phyloP scores from a whole-genome alignment of 2,888 invertebrate genomes.

The Phortica magna region DNA sequence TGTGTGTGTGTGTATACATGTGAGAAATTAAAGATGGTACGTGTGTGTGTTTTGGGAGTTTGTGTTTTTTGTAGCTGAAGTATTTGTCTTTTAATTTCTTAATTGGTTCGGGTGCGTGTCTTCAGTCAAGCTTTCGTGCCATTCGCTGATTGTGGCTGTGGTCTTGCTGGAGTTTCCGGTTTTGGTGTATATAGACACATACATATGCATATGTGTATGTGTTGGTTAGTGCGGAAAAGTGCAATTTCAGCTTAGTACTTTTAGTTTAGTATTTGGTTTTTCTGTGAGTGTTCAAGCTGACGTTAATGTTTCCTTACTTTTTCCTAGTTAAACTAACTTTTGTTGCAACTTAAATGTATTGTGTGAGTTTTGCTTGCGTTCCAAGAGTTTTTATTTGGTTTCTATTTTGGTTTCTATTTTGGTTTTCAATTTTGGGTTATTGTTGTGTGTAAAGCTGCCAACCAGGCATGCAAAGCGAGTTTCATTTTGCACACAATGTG shows the following conservation, averaged over 20 bases:
- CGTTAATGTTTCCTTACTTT: not conserved
- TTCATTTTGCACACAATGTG: slow-evolving; percentile 4
- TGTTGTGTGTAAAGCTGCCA: slow-evolving; percentile 13
- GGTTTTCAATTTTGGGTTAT: not conserved
- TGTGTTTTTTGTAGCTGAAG: slow-evolving; percentile 46
- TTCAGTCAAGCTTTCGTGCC: not conserved
- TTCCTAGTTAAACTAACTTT: not conserved
- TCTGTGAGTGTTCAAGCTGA: not conserved
- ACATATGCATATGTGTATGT: slow-evolving; percentile 32
- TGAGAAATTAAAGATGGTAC: slow-evolving; percentile 11
- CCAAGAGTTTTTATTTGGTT: not conserved
- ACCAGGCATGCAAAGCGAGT: slow-evolving; percentile 30
- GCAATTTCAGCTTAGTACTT: slow-evolving; percentile 52
- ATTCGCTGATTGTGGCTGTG: not conserved
- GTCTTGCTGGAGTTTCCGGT: not conserved
- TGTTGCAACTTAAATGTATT: not conserved
- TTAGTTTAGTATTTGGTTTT: slow-evolving; percentile 27
- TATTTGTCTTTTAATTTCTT: slow-evolving; percentile 73
- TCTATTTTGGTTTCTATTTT: slow-evolving; percentile 7
- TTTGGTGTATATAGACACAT: slow-evolving; percentile 13
- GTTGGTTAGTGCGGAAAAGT: slow-evolving; percentile 51
- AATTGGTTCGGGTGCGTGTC: slow-evolving; percentile 66
- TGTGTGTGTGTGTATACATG: slow-evolving; percentile 35
- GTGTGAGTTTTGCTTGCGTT: not conserved
- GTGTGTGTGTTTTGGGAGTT: slow-evolving; percentile 35